Conservation (phyloP, 2,113 vertebrate species). For the Pseudopipra pipra region DNA sequence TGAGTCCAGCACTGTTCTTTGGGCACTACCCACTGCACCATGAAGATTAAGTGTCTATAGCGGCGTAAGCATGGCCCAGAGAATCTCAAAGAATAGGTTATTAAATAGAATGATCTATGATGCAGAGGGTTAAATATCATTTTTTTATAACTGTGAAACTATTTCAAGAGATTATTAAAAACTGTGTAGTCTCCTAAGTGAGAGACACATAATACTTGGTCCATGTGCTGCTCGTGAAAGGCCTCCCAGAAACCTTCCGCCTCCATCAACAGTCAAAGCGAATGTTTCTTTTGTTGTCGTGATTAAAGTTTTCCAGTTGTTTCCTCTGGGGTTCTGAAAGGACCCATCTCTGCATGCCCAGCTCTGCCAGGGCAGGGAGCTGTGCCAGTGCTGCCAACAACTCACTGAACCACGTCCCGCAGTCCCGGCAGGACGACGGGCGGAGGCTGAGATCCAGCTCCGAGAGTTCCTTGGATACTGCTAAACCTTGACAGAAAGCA, state of each 20-base stretch:
- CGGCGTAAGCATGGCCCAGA: not conserved
- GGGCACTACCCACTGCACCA: not conserved
- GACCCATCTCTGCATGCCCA: conserved; percentile 80
- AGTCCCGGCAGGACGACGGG: conserved; percentile 60
- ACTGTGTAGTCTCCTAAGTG: not conserved
- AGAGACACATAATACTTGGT: not conserved
- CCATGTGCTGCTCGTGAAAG: not conserved
- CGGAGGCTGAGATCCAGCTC: conserved; percentile 84
- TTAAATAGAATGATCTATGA: not conserved
- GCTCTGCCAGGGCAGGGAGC: conserved; percentile 72
- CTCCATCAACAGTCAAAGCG: conserved; percentile 69
- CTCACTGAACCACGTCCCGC: conserved; percentile 76
- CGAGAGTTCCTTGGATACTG: conserved; percentile 72
- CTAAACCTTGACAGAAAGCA: conserved; percentile 69
- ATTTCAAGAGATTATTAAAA: not conserved
- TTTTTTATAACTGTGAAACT: not conserved
- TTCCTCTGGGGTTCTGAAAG: conserved; percentile 57
- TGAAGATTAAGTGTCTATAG: accelerated
- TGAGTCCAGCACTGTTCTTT: not conserved
- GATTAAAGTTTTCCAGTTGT: conserved; percentile 66
- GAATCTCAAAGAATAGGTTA: not conserved
- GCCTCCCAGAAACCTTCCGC: not conserved
- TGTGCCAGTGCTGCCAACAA: conserved; percentile 72
- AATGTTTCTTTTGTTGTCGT: conserved; percentile 63
- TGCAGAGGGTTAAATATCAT: not conserved